phyloP scores from a whole-genome alignment of 2,113 vertebrate genomes.

The Vulpes ferrilata region DNA sequence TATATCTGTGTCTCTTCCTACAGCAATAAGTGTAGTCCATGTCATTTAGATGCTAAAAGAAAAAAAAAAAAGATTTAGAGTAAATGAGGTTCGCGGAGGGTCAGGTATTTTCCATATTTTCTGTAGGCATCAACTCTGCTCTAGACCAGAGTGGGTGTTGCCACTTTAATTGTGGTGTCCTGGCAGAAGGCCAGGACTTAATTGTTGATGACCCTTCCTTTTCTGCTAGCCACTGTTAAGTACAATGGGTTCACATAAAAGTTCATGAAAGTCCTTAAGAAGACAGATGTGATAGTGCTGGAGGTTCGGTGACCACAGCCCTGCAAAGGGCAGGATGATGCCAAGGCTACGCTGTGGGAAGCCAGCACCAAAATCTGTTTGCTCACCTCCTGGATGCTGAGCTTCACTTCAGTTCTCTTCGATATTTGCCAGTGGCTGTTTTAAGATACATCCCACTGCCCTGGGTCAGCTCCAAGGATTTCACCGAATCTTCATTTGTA shows the following conservation, averaged over 20 bases:
- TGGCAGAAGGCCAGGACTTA: conserved; percentile 60
- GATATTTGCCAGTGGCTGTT: background rate
- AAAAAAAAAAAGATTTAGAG: conserved; percentile 31
- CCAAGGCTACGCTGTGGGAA: fast-evolving
- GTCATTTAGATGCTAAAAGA: conserved; percentile 7
- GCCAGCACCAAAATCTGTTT: background rate
- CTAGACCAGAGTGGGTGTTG: conserved; percentile 53
- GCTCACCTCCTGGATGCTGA: background rate
- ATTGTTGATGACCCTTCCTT: conserved; percentile 45
- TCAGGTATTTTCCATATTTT: conserved; percentile 74
- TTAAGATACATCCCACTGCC: background rate
- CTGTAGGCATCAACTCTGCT: background rate
- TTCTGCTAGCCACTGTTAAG: conserved; percentile 11
- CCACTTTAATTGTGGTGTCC: conserved; percentile 38
- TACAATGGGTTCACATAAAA: background rate
- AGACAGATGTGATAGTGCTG: background rate
- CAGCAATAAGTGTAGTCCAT: background rate
- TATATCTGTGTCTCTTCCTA: conserved; percentile 24
- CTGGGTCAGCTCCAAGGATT: background rate
- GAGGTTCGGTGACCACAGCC: background rate
- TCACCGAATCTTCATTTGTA: background rate
- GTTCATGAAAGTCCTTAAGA: background rate
- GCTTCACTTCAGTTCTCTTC: background rate
- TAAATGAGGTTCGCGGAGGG: background rate
- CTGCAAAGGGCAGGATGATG: background rate